phyloP scores from a whole-genome alignment of 2,888 invertebrate species.

The Caenorhabditis japonica region DNA sequence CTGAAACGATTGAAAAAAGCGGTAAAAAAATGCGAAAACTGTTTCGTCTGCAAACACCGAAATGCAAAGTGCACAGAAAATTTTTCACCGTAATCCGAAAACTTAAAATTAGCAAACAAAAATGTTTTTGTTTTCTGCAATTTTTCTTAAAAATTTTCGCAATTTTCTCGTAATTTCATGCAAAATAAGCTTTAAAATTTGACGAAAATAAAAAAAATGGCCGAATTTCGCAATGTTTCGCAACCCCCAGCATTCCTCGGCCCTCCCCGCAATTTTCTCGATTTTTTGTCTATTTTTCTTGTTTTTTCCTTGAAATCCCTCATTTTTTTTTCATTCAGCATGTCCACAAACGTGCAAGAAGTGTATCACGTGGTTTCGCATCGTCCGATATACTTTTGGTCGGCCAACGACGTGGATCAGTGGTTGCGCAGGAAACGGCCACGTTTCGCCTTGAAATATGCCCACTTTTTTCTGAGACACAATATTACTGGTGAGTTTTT shows the following conservation, averaged over 20 bases:
- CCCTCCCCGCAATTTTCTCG: not conserved
- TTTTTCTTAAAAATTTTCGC: not conserved
- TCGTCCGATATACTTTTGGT: constrained; percentile 67
- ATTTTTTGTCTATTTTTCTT: constrained; percentile 3
- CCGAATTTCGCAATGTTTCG: constrained; percentile 8
- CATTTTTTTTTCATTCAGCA: not conserved
- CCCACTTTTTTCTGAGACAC: constrained; percentile 64
- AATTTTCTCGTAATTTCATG: too few species aligned
- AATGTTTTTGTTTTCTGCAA: too few species aligned
- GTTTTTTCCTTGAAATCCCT: not conserved
- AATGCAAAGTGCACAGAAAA: too few species aligned
- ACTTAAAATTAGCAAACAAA: too few species aligned
- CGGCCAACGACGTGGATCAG: constrained; percentile 64
- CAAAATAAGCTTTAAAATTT: too few species aligned
- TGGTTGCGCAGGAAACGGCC: constrained; percentile 64
- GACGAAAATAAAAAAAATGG: not conserved
- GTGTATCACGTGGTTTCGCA: constrained; percentile 60
- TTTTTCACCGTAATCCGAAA: too few species aligned
- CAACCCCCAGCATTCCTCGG: too few species aligned
- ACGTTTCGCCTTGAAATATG: constrained; percentile 68
- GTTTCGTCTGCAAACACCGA: too few species aligned
- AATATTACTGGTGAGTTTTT: constrained; percentile 60
- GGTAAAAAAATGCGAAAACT: too few species aligned
- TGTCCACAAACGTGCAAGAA: constrained; percentile 55
- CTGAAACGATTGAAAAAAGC: too few species aligned